Percentiles rank a stretch among this genome's conserved stretches.
These are phyloP conservation scores for Trichopoda pennipes DNA, from an alignment of 2,888 invertebrate species.

Conservation along the genomic window DNA sequence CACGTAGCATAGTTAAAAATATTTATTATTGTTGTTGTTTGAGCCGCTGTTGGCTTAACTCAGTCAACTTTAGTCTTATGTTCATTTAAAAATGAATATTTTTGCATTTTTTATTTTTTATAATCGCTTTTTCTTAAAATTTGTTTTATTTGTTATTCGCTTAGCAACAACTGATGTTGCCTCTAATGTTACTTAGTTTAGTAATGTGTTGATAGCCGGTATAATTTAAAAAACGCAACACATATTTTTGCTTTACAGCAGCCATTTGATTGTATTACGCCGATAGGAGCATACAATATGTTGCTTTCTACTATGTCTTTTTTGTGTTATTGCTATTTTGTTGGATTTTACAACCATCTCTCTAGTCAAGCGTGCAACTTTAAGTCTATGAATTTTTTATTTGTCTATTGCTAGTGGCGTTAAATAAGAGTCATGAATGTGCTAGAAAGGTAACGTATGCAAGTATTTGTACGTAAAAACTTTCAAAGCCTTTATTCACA, in stretches of 20 bases:
- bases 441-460: background rate
- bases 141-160: constrained; percentile 13
- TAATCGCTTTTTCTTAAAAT: constrained; percentile 9
- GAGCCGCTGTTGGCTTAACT: constrained; percentile 30
- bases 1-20: constrained; percentile 59
- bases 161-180: constrained; percentile 33
- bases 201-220: constrained; percentile 61
- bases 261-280: constrained; percentile 10
- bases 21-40: constrained; percentile 19
- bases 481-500: constrained; percentile 24
- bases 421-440: constrained; percentile 72
- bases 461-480: too few relatives aligned
- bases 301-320: constrained; percentile 42
- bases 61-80: constrained; percentile 52
- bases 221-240: constrained; percentile 59
- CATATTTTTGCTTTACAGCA: constrained; percentile 42
- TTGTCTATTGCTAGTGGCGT: constrained; percentile 75
- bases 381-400: constrained; percentile 67
- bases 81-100: constrained; percentile 50
- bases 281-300: constrained; percentile 31
- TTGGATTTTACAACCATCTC: constrained; percentile 50
- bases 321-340: constrained; percentile 9
- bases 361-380: constrained; percentile 70
- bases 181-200: constrained; percentile 27
- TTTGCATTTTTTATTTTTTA: constrained; percentile 48